Conservation (phyloP, 2,113 vertebrate genomes). For the Oenanthe oenanthe region DNA sequence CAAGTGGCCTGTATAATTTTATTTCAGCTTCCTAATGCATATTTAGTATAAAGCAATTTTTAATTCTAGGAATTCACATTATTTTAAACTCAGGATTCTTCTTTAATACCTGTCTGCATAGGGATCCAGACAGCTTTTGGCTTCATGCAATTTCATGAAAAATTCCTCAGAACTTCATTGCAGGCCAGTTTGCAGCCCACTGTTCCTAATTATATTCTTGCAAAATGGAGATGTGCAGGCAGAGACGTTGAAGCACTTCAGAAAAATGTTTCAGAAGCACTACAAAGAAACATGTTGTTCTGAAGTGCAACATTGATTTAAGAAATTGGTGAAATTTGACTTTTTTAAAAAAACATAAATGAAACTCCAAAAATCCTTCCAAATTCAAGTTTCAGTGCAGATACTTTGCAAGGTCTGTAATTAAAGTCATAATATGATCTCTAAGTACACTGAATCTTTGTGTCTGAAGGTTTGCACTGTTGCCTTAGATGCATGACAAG, state of each 20-base stretch:
- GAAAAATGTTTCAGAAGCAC: background rate
- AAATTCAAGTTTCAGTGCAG: background rate
- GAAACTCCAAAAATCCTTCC: background rate
- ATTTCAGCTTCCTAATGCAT: constrained; percentile 36
- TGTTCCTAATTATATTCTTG: background rate
- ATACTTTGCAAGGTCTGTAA: background rate
- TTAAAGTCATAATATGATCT: background rate
- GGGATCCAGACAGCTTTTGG: background rate
- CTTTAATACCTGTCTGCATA: background rate
- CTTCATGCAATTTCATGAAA: background rate
- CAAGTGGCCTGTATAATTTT: constrained; percentile 52
- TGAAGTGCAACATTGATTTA: background rate
- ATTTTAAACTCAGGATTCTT: constrained; percentile 16
- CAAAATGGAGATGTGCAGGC: background rate
- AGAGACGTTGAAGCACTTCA: background rate
- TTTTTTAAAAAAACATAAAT: background rate
- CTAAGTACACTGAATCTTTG: background rate
- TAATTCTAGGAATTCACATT: constrained; percentile 24
- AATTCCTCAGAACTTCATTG: background rate
- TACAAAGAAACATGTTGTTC: background rate
- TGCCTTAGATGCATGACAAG: constrained; percentile 56
- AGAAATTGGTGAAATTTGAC: background rate
- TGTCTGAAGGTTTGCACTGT: constrained; percentile 29
- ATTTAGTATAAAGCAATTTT: constrained; percentile 3
- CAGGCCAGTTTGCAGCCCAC: background rate